These are phyloP conservation scores for Patiria pectinifera DNA, from an alignment of 53 echinoderm and acorn worm species.

Conservation along the genomic window DNA sequence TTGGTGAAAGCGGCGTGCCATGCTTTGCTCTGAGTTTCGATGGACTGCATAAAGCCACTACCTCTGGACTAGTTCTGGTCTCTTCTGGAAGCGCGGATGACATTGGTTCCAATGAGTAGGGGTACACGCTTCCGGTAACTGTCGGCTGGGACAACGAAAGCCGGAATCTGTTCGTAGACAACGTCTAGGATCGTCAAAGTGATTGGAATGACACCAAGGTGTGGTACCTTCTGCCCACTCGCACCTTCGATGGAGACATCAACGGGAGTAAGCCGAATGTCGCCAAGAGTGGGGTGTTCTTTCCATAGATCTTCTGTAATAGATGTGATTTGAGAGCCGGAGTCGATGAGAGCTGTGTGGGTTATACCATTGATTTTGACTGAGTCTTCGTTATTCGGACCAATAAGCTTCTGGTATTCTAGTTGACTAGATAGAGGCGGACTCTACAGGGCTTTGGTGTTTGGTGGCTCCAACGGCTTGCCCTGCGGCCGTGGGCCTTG, in stretches of 20 bases:
- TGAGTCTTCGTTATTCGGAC: conserved; percentile 4
- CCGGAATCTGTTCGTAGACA: conserved; percentile 42
- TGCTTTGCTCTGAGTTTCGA: conserved; percentile 15
- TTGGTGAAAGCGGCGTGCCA: conserved; percentile 37
- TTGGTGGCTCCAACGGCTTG: conserved; percentile 26
- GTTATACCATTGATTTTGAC: conserved; percentile 43
- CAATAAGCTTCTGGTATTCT: conserved; percentile 42
- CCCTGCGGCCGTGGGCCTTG: conserved; percentile 39
- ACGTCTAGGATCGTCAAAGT: conserved; percentile 11
- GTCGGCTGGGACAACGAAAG: conserved; percentile 50
- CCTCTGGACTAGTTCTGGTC: conserved; percentile 38
- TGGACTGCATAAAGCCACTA: not conserved
- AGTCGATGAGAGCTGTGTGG: conserved; percentile 47
- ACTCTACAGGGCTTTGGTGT: not conserved
- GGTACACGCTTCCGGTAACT: conserved; percentile 39
- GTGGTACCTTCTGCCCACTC: conserved; percentile 32
- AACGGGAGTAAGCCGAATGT: not conserved
- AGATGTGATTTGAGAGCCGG: conserved; percentile 60
- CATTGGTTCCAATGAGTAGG: conserved; percentile 59
- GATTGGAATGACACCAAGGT: conserved; percentile 42
- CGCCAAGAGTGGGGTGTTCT: conserved; percentile 25
- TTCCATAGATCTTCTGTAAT: conserved; percentile 39
- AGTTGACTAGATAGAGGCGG: not conserved
- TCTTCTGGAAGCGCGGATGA: conserved; percentile 47
- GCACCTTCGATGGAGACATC: conserved; percentile 41